phyloP scores from a whole-genome alignment of 2,113 vertebrate genomes.

The Dipodomys merriami region DNA sequence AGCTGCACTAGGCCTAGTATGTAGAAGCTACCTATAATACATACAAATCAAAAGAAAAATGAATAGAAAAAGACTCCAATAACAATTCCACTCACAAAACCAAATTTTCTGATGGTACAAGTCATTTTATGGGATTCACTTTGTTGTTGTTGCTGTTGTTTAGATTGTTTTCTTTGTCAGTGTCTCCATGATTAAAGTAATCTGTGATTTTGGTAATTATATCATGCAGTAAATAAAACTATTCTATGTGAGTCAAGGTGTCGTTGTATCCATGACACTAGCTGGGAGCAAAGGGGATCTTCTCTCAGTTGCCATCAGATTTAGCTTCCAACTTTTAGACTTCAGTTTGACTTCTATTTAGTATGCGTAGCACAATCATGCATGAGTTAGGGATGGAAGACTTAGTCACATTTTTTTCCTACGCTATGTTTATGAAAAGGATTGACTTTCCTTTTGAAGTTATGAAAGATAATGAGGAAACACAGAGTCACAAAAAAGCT shows the following conservation, averaged over 20 bases:
- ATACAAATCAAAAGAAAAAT: neutral
- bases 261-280: neutral
- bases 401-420: conserved; percentile 26
- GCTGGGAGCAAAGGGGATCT: neutral
- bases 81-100: conserved; percentile 27
- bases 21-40: neutral
- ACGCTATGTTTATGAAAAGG: conserved; percentile 17
- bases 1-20: neutral
- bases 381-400: conserved; percentile 2
- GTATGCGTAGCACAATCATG: neutral
- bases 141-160: neutral
- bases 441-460: conserved; percentile 34
- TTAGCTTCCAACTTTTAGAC: conserved; percentile 5
- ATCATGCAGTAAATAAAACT: neutral
- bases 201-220: conserved; percentile 19
- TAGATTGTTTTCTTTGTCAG: neutral
- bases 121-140: neutral
- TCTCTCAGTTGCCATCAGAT: neutral
- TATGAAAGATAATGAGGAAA: neutral
- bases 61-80: neutral
- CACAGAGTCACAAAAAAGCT: neutral
- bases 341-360: conserved; percentile 41
- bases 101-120: neutral
- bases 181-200: conserved; percentile 16
- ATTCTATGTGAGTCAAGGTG: neutral